Evolutionary conservation across 1,140 invertebrate species (phyloP), one percentile per base, ranked within the genome.

Genomic region (Drosophila nigrodunni): DNA sequence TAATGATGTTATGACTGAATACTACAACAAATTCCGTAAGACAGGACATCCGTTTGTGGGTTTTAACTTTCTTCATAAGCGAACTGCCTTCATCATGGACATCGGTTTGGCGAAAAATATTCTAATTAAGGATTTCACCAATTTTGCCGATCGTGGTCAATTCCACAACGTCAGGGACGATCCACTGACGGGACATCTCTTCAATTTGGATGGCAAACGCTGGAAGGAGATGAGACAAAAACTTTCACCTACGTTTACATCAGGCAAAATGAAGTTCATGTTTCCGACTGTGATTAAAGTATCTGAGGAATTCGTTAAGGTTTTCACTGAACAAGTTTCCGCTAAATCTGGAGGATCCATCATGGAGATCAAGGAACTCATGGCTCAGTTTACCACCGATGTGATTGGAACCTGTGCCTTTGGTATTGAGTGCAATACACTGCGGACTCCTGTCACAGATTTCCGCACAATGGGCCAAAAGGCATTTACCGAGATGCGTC

Each of bases 351-450:
- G 41, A 34, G 62, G 62, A 1, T 2, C 50, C 7, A 37, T 59
- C 2, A 5, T 86, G 10, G 87, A 92, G 25, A 60, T 91, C 11
- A 78, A 72, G 0, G 76, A 90, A 15, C 44, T 92, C 15, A 25
- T 88, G 52, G 78, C 81, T 0, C 74, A 88, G 8, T 93, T 80
- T 57, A 91, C 83, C 1, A 85, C 81, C 5, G 92, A 92, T 57
- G 78, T 90, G 0, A 95, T 95, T 15, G 94, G 94, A 0, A 94
- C 92, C 21, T 94, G 95, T 47, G 95, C 94, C 9, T 95, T 95
- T 80, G 95, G 95, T 0, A 92, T 95, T 3, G 93, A 95, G 7
- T 94, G 94, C 67, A 94, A 95, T 47, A 93, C 94, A 15, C 44
- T 90, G 3, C 50, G 60, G 5, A 91, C 94, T 75, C 90, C 93